Evolutionary conservation across 2,113 vertebrate genomes (phyloP), one percentile per base, ranked within the genome.

Genomic region (Stigmatopora argus): DNA sequence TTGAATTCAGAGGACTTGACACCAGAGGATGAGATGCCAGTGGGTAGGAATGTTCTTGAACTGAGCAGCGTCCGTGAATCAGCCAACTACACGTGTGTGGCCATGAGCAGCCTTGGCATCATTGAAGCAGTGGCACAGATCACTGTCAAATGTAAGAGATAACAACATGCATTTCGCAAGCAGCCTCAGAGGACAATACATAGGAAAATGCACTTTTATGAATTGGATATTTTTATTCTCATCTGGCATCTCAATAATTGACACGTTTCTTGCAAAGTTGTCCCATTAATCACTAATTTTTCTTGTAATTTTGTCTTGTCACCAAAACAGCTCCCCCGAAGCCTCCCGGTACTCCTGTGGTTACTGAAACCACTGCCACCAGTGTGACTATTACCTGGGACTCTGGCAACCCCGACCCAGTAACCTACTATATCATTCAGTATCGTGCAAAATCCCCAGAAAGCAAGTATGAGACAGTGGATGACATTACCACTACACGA

Each of bases 331-430:
- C 97, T 26, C 94, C 99, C 23, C 97, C 97, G 61, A 98, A 95
- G 86, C 95, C 97, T 71, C 97, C 97, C 0, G 96, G 96, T 62
- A 95, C 93, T 0, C 97, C 97, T 0, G 78, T 98, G 62, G 96
- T 99, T 67, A 98, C 96, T 0, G 97, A 99, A 88, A 98, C 96
- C 47, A 99, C 97, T 0, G 95, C 97, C 18, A 99, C 96, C 19
- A 99, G 97, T 70, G 95, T 99, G 82, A 99, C 97, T 78, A 93
- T 99, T 83, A 99, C 97, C 3, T 99, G 97, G 97, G 97, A 99
- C 88, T 97, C 96, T 0, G 97, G 97, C 64, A 99, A 99, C 62
- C 96, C 96, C 0, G 97, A 99, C 77, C 96, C 95, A 0, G 95
- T 99, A 71, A 94, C 93, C 55, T 93, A 97, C 84, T 99, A 99